Base-by-base conservation (phyloP, 2,113 vertebrate genomes). In the Hassar affinis region DNA sequence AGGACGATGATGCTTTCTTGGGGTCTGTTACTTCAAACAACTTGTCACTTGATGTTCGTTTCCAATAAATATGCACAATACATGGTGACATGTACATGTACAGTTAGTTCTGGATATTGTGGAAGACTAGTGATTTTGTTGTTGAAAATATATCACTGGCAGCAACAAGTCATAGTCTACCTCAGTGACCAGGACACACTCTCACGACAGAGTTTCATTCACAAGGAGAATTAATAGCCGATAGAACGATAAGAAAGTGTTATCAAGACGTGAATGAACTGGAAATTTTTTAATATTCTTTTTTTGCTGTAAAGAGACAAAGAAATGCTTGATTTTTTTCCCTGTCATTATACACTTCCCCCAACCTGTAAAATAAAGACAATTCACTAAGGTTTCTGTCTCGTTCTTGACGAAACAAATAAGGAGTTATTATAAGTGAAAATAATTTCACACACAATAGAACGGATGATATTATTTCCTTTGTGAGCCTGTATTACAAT, bases 61-160 rank as follows among this genome's bases (percentile, higher is more conserved):
- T 49, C 27, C 15, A 80, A 15, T 33, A 66, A 80, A 66, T 51
- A 66, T 51, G 27, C 14, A 64, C 18, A 64, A 30, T 51, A 33
- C n/a, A 22, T 77, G 45, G 52, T 52, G 17, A 49, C 1, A 33
- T 20, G 30, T 35, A 51, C 51, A 12, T 25, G 25, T 9, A 14
- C n/a, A 56, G 38, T 38, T 56, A 51, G 78, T 90, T 84, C 85
- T 88, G 90, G 88, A 72, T 86, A 57, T 82, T 85, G 56, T 92
- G 91, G 91, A 92, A 92, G 91, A 92, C 91, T 91, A 91, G 90
- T 92, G 91, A 92, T 92, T 92, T 91, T 92, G 91, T 92, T 92
- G 91, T 92, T 91, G 80, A 86, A 85, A 85, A 79, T 85, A 81
- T 75, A 86, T 49, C 68, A 71, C 27, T 62, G 51, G 85, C 85